Evolutionary conservation across 2,113 vertebrate genomes (phyloP), one percentile per base, ranked within the genome.

Genomic region (Psophia crepitans): DNA sequence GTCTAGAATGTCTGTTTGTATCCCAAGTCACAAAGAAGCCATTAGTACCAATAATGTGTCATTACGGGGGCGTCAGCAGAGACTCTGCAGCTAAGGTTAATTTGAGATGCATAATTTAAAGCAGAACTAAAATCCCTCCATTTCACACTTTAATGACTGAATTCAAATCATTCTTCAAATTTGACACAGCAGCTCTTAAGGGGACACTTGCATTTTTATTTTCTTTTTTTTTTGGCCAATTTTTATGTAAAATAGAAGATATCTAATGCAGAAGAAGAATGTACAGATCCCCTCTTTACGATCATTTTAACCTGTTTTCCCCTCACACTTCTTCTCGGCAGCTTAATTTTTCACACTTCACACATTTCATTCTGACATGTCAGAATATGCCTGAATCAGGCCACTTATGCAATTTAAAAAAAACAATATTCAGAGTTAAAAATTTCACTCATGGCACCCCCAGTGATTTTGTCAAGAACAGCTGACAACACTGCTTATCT

Each of bases 21-120:
- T 92, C 95, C 96, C 39, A n/a, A 94, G 90, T 95, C 93, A 95
- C 88, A 95, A 81, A 96, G 91, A 97, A 96, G 77, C 88, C 96
- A 95, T 92, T 94, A 96, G 94, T 92, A 96, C 90, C 95, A 97
- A 95, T 96, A 95, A 97, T 87, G 96, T 95, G 94, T 94, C 94
- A 97, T 94, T 96, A 97, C 1, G 95, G 94, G 94, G 96, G 95
- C 37, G 89, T 73, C 84, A 76, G 93, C 92, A 97, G 77, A 87
- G 91, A 96, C 93, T 96, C 82, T 75, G 91, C 70, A 91, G 95
- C 93, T 84, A 97, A 96, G 91, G 95, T 96, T 95, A 96, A 97
- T 96, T 90, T 94, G 80, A 96, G 95, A 96, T 85, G 88, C 80
- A 70, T 92, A 95, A 96, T 94, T 93, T 94, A 94, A 95, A 93